These are phyloP conservation scores for Hemibagrus guttatus DNA, from an alignment of 2,797 vertebrate genomes.

Conservation along the genomic window DNA sequence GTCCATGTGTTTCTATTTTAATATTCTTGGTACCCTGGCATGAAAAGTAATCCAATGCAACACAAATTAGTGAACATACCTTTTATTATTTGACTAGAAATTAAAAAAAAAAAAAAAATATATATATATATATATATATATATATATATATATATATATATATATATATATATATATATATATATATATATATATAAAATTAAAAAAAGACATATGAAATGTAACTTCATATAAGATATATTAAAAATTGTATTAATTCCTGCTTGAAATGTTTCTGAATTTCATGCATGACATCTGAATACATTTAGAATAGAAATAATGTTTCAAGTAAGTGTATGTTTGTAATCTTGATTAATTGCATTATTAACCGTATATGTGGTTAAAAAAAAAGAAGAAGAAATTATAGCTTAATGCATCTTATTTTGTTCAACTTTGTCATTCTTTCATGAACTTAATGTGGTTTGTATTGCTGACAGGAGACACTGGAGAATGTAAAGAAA, in stretches of 20 bases:
- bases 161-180: too few species aligned
- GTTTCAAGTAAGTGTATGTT: not conserved
- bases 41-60: not conserved
- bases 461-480: conserved; percentile 70
- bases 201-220: not conserved
- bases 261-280: not conserved
- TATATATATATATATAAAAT: too few species aligned
- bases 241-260: too few species aligned
- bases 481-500: conserved; percentile 93
- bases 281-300: not conserved
- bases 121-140: too few species aligned
- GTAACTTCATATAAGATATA: not conserved
- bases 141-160: too few species aligned
- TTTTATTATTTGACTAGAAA: not conserved
- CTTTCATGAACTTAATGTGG: conserved; percentile 36
- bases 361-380: not conserved
- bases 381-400: not conserved
- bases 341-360: not conserved
- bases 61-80: not conserved
- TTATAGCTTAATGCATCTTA: not conserved
- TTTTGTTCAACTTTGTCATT: conserved; percentile 47
- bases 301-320: not conserved
- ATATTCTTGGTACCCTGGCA: not conserved
- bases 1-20: too few species aligned
- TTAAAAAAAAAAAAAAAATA: too few species aligned